Conservation (phyloP, 2,797 vertebrate genomes). For the Gephyroberyx darwinii region DNA sequence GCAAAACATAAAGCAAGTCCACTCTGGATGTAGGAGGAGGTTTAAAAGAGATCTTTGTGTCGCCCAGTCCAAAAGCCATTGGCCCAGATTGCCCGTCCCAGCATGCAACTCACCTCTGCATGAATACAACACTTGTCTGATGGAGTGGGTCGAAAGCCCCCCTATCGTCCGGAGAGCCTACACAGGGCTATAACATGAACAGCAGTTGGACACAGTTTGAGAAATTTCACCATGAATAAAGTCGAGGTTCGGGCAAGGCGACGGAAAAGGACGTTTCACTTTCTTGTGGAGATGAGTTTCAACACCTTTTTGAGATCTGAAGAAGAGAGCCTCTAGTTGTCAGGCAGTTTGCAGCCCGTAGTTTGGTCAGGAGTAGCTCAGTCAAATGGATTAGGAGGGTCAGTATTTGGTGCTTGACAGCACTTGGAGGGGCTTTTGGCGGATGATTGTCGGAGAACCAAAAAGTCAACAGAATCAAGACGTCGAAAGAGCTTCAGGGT, state of each 20-base stretch:
- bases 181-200: slow-evolving; percentile 73
- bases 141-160: slow-evolving; percentile 78
- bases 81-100: slow-evolving; percentile 84
- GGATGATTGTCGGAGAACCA: slow-evolving; percentile 41
- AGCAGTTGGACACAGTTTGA: slow-evolving; percentile 61
- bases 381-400: slow-evolving; percentile 62
- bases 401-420: slow-evolving; percentile 58
- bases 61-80: slow-evolving; percentile 82
- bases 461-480: slow-evolving; percentile 24
- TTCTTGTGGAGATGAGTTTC: slow-evolving; percentile 44
- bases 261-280: slow-evolving; percentile 24
- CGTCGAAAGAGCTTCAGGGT: background rate
- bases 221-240: slow-evolving; percentile 43
- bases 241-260: slow-evolving; percentile 25
- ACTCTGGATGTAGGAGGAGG: slow-evolving; percentile 88
- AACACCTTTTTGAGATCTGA: slow-evolving; percentile 32
- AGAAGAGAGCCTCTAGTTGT: too few species aligned
- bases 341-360: slow-evolving; percentile 34
- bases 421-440: slow-evolving; percentile 46
- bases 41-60: slow-evolving; percentile 96
- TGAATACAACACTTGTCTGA: slow-evolving; percentile 86
- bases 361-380: slow-evolving; percentile 45
- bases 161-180: slow-evolving; percentile 71
- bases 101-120: slow-evolving; percentile 83
- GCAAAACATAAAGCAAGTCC: slow-evolving; percentile 80